Conservation (phyloP, 2,888 invertebrate species). For the Stenichneumon culpator region DNA sequence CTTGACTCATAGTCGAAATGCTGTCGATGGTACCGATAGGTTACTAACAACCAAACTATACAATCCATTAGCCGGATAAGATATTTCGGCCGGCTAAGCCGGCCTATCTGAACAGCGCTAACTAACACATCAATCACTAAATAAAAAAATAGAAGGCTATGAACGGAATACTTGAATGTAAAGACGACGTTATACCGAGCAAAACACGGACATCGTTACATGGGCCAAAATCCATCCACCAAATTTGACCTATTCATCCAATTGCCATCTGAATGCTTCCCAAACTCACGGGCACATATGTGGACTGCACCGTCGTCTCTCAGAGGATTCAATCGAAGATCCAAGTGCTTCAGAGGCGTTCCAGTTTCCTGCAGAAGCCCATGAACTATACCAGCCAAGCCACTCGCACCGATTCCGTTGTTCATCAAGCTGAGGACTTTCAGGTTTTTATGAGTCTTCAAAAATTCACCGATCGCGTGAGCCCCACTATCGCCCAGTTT, state of each 20-base stretch:
- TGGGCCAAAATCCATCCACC: too few species aligned
- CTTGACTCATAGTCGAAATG: too few species aligned
- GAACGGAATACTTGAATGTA: too few species aligned
- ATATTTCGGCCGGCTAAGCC: too few species aligned
- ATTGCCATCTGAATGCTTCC: background rate
- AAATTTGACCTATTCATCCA: background rate
- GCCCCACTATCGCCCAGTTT: slow-evolving; percentile 88
- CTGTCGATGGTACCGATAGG: too few species aligned
- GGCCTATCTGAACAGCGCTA: too few species aligned
- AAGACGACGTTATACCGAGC: too few species aligned
- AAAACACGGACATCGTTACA: too few species aligned
- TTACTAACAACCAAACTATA: too few species aligned
- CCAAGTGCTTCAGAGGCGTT: slow-evolving; percentile 83
- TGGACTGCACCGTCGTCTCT: slow-evolving; percentile 86
- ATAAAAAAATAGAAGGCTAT: too few species aligned
- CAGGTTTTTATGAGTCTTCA: slow-evolving; percentile 77
- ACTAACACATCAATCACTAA: too few species aligned
- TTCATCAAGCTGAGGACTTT: slow-evolving; percentile 86
- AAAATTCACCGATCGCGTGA: slow-evolving; percentile 87
- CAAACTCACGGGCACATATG: slow-evolving; percentile 77
- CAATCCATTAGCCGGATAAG: too few species aligned
- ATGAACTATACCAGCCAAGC: slow-evolving; percentile 87
- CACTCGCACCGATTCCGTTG: slow-evolving; percentile 87
- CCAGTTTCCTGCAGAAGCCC: slow-evolving; percentile 86
- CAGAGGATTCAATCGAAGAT: slow-evolving; percentile 89